These are phyloP conservation scores for Coccyzus lansbergi DNA, from an alignment of 2,797 vertebrate genomes.

Conservation along the genomic window DNA sequence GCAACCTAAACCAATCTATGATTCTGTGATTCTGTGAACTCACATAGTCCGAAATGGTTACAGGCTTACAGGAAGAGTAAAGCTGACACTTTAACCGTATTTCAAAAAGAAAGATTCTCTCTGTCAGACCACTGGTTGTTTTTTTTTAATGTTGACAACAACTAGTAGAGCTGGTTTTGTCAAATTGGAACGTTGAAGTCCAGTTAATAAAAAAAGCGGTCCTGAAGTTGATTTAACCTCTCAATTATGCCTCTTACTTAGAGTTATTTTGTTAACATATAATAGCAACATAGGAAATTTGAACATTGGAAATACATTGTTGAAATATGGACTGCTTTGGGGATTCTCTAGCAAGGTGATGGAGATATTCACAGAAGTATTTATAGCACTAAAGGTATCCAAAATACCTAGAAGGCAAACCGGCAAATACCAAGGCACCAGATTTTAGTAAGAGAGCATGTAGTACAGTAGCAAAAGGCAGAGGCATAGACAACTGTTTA, in stretches of 20 bases:
- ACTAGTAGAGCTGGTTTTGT: background rate
- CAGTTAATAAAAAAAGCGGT: background rate
- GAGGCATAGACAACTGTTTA: background rate
- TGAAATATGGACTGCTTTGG: background rate
- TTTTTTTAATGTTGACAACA: background rate
- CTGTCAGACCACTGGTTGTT: background rate
- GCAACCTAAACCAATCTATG: no score
- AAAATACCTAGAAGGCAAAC: background rate
- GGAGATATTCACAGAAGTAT: background rate
- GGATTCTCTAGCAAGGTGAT: rapidly evolving
- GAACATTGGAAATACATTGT: background rate
- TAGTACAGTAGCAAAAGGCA: background rate
- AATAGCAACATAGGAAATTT: background rate
- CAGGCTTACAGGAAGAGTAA: background rate
- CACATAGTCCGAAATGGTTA: background rate
- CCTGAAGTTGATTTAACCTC: background rate
- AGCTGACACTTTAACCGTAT: background rate
- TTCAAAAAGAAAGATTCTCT: background rate
- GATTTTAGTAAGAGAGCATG: background rate
- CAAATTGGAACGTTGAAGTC: background rate
- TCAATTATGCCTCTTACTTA: background rate
- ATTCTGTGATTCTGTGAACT: no score
- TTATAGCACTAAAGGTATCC: background rate
- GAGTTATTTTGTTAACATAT: background rate
- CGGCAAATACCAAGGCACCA: background rate